phyloP scores from a whole-genome alignment of 1,140 invertebrate genomes.

The Alviniconcha marisindica region DNA sequence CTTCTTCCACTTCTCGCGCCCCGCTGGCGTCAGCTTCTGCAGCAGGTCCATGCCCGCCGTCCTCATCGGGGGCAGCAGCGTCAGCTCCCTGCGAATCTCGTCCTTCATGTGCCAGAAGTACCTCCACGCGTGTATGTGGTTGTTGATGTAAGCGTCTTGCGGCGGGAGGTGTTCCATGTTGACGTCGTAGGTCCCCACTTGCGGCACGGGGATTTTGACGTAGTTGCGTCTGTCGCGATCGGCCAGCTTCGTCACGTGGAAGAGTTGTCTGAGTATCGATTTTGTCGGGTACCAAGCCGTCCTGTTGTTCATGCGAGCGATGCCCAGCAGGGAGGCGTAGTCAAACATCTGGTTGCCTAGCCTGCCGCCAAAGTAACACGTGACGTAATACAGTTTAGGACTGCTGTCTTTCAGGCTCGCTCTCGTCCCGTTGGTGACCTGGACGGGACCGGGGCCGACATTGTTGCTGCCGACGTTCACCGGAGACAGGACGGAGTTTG shows the following conservation, averaged over 20 bases:
- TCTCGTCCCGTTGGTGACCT: no score
- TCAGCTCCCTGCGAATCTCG: slow-evolving; percentile 53
- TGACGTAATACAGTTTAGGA: no score
- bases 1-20: neutral
- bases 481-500: no score
- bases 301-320: slow-evolving; percentile 50
- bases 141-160: slow-evolving; percentile 37
- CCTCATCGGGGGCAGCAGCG: slow-evolving; percentile 42
- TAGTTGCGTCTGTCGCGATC: neutral
- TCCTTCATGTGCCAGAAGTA: slow-evolving; percentile 58
- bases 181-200: slow-evolving; percentile 34
- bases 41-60: slow-evolving; percentile 30
- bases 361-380: no score
- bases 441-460: no score
- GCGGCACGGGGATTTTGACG: neutral
- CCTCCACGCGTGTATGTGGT: slow-evolving; percentile 65
- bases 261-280: neutral
- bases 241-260: neutral
- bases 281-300: slow-evolving; percentile 35
- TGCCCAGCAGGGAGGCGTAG: slow-evolving; percentile 56
- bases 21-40: neutral
- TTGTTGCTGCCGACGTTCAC: no score
- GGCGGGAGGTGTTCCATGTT: slow-evolving; percentile 34
- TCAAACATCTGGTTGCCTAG: slow-evolving; percentile 62
- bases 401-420: no score